Percentiles rank a stretch among this genome's conserved stretches.
Evolutionary conservation across 2,113 vertebrate species (phyloP).

Genomic region (Cariama cristata): DNA sequence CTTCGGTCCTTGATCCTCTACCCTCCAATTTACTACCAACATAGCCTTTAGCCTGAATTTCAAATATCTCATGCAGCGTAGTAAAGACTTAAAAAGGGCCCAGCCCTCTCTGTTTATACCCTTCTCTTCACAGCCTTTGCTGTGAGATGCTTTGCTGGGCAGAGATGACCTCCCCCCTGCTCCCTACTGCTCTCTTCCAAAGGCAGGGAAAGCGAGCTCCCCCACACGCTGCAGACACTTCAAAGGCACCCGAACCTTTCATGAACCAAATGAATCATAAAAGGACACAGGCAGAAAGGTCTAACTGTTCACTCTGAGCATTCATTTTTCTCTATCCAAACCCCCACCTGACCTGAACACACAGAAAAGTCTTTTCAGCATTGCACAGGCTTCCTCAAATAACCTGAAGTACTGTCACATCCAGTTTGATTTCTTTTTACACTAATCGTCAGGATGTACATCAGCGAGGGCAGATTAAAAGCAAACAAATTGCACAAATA

Average conservation of each 20-base stretch:
- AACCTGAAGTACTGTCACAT: not conserved
- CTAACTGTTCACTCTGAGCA: not conserved
- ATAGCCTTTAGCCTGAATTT: constrained; percentile 21
- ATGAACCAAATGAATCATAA: constrained; percentile 31
- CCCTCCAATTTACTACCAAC: constrained; percentile 32
- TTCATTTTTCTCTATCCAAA: not conserved
- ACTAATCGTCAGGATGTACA: not conserved
- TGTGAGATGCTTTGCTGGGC: not conserved
- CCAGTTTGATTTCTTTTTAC: not conserved
- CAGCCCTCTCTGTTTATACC: constrained; percentile 11
- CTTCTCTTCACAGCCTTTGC: not conserved
- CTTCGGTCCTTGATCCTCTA: not conserved
- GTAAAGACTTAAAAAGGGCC: not conserved
- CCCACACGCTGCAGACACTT: not conserved
- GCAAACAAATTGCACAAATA: not conserved
- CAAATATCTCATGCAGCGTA: not conserved
- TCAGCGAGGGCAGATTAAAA: not conserved
- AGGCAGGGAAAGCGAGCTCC: constrained; percentile 2
- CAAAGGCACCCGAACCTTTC: constrained; percentile 29
- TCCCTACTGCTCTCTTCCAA: constrained; percentile 7
- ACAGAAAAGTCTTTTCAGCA: not conserved
- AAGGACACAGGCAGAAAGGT: constrained; percentile 45
- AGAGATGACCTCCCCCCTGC: not conserved
- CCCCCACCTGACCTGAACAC: not conserved
- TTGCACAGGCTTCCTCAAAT: not conserved